Evolutionary conservation across 2,113 vertebrate genomes (phyloP).

Genomic region (Pterophyllum scalare): DNA sequence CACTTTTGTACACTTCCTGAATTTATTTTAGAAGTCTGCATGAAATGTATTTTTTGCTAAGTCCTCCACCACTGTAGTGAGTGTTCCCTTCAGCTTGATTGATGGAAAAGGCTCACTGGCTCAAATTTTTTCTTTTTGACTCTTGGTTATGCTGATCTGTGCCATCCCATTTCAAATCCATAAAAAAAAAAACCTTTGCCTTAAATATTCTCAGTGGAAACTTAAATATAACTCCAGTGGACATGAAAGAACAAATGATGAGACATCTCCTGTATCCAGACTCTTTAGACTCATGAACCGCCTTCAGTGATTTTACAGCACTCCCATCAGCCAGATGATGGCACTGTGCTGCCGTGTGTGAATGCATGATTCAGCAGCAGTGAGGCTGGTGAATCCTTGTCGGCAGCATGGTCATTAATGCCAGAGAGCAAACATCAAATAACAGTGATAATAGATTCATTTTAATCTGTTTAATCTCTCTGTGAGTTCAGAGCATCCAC

Average conservation of each 20-base stretch:
- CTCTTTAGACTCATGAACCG: not conserved
- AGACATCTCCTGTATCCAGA: not conserved
- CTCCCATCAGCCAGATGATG: slow-evolving; percentile 55
- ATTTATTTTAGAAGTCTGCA: not conserved
- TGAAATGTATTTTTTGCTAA: not conserved
- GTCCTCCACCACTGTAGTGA: not conserved
- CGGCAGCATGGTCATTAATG: slow-evolving; percentile 21
- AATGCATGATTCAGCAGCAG: slow-evolving; percentile 10
- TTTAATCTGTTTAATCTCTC: slow-evolving; percentile 42
- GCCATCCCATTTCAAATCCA: not conserved
- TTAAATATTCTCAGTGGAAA: not conserved
- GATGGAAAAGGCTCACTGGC: not conserved
- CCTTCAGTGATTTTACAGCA: not conserved
- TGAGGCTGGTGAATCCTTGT: not conserved
- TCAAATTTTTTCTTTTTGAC: not conserved
- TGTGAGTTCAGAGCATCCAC: not conserved
- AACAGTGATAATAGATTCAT: slow-evolving; percentile 40
- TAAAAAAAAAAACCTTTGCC: not conserved
- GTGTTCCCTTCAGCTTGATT: not conserved
- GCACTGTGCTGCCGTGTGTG: slow-evolving; percentile 62
- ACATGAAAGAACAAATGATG: not conserved
- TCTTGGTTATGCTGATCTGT: not conserved
- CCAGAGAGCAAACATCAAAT: slow-evolving; percentile 29
- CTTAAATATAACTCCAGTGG: not conserved
- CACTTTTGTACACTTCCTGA: not conserved